These are phyloP conservation scores for Calliphora vomitoria DNA, from an alignment of 2,888 invertebrate genomes.

Conservation along the genomic window DNA sequence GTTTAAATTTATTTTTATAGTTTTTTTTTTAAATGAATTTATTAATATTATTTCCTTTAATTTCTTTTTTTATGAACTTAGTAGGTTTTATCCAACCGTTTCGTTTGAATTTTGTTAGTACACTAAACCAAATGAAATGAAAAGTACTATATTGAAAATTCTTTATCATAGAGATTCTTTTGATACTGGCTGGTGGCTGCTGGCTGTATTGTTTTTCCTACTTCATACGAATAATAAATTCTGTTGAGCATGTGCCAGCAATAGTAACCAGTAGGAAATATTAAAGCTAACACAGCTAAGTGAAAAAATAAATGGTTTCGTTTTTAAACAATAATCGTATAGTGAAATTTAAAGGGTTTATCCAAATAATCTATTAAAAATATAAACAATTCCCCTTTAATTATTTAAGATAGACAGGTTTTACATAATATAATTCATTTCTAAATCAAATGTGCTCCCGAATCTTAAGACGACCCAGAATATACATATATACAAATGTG, in stretches of 20 bases:
- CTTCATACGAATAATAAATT: conserved; percentile 38
- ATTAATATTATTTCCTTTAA: background rate
- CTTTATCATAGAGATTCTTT: conserved; percentile 49
- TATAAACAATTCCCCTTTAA: too few relatives aligned
- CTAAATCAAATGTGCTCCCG: too few relatives aligned
- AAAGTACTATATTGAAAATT: conserved; percentile 58
- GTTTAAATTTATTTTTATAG: background rate
- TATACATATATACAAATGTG: too few relatives aligned
- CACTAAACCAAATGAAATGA: conserved; percentile 67
- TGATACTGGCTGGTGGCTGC: conserved; percentile 31
- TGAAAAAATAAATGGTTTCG: too few relatives aligned
- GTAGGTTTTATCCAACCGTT: conserved; percentile 45
- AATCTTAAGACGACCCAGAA: too few relatives aligned
- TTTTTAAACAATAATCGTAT: too few relatives aligned
- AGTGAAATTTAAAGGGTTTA: too few relatives aligned
- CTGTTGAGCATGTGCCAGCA: conserved; percentile 69
- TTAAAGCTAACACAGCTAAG: background rate
- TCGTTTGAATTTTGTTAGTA: conserved; percentile 55
- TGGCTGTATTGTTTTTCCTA: conserved; percentile 33
- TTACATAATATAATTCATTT: too few relatives aligned
- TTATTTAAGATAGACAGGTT: too few relatives aligned
- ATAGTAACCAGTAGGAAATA: conserved; percentile 60
- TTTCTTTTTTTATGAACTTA: conserved; percentile 18
- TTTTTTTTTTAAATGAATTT: background rate
- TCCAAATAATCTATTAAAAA: too few relatives aligned